A percentile compares a stretch with the other conserved stretches of the same genome.
phyloP scores from a whole-genome alignment of 2,797 vertebrate genomes.

The Antrozous pallidus region DNA sequence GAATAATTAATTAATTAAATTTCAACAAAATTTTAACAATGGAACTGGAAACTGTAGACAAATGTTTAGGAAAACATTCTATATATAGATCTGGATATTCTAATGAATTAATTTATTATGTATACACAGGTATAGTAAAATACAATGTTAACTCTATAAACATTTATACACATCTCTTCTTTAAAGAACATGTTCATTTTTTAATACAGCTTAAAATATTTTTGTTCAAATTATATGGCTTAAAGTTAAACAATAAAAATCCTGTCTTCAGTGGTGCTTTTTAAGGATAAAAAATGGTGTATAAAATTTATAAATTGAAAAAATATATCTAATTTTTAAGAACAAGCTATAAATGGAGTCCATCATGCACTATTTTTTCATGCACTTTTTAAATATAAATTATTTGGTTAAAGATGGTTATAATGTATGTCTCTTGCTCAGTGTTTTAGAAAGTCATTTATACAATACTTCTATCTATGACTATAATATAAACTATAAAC shows the following conservation, averaged over 20 bases:
- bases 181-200: background rate
- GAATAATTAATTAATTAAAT: slow-evolving; percentile 44
- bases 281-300: background rate
- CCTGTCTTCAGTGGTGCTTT: background rate
- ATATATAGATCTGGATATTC: background rate
- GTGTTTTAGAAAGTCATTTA: background rate
- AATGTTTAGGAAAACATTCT: background rate
- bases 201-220: background rate
- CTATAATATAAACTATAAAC: background rate
- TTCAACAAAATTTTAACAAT: background rate
- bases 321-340: background rate
- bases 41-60: background rate
- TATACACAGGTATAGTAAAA: background rate
- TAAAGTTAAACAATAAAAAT: background rate
- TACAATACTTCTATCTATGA: background rate
- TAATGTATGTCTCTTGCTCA: background rate
- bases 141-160: background rate
- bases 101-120: slow-evolving; percentile 4
- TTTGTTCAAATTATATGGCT: background rate
- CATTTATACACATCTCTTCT: background rate
- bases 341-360: background rate
- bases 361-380: background rate
- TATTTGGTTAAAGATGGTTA: background rate
- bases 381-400: background rate
- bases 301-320: background rate